phyloP scores from a whole-genome alignment of 2,113 vertebrate species.

The Zosterops lateralis region DNA sequence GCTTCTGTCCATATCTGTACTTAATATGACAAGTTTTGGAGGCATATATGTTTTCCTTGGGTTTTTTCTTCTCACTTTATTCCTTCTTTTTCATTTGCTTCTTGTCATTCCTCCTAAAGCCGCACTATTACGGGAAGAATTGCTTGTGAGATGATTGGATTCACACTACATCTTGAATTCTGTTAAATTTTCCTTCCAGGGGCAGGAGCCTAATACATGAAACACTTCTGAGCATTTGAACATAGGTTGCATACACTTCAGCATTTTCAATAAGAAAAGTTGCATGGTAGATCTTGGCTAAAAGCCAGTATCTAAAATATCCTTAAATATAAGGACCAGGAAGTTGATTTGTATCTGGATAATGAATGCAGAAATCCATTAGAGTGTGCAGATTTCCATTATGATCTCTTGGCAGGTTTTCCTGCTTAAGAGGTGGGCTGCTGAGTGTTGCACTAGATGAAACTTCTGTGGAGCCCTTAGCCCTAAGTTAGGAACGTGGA shows the following conservation, averaged over 20 bases:
- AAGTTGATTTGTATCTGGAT: slow-evolving; percentile 65
- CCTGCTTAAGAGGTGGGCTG: slow-evolving; percentile 55
- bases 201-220: background rate
- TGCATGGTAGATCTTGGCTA: slow-evolving; percentile 28
- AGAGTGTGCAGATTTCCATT: slow-evolving; percentile 65
- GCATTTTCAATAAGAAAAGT: background rate
- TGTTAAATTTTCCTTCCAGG: background rate
- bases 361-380: slow-evolving; percentile 66
- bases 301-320: slow-evolving; percentile 52
- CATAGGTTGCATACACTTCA: background rate
- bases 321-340: slow-evolving; percentile 56
- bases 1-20: background rate
- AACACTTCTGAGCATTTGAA: background rate
- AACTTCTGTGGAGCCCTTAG: slow-evolving; percentile 44
- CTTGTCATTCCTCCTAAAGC: background rate
- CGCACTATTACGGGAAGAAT: background rate
- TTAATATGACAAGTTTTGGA: background rate
- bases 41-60: accelerated
- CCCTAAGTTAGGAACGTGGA: slow-evolving; percentile 29
- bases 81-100: background rate
- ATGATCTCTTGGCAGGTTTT: slow-evolving; percentile 64
- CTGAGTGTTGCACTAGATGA: slow-evolving; percentile 49
- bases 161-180: background rate
- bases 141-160: background rate
- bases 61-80: background rate